Percentiles rank a stretch among this genome's conserved stretches.
These are phyloP conservation scores for Crypturellus tataupa DNA, from an alignment of 2,797 vertebrate genomes.

Conservation along the genomic window DNA sequence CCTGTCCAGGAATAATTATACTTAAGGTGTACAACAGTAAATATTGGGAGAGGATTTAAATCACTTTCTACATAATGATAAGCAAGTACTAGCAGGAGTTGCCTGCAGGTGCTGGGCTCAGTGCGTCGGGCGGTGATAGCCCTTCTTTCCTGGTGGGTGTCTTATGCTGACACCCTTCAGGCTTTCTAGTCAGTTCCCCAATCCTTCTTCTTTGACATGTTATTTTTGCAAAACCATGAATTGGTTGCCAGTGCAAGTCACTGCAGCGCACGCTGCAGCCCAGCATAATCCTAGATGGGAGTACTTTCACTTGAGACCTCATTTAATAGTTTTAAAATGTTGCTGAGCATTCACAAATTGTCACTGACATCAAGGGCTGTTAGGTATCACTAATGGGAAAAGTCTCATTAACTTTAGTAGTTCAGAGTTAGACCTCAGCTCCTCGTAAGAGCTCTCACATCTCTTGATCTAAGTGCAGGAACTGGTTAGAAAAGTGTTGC, in stretches of 20 bases:
- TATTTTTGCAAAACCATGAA: background rate
- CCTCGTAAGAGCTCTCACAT: background rate
- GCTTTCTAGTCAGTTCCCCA: background rate
- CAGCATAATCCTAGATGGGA: background rate
- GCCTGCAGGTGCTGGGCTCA: background rate
- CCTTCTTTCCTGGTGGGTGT: background rate
- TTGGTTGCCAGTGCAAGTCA: background rate
- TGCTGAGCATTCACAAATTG: background rate
- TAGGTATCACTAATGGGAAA: background rate
- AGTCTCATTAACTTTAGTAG: background rate
- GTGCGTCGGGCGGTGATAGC: background rate
- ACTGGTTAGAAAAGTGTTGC: background rate
- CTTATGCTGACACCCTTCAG: background rate
- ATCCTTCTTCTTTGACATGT: background rate
- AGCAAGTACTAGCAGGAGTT: background rate
- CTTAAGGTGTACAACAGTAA: background rate
- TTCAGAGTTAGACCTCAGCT: background rate
- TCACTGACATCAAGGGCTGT: background rate
- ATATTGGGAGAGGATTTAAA: conserved; percentile 10
- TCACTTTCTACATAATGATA: background rate
- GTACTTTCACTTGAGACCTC: background rate
- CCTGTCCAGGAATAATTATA: background rate
- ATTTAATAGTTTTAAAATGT: background rate
- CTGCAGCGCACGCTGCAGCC: background rate
- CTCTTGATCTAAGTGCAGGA: background rate